A percentile compares a stretch with the other conserved stretches of the same genome.
phyloP scores from a whole-genome alignment of 2,113 vertebrate species.

The Trichechus manatus region DNA sequence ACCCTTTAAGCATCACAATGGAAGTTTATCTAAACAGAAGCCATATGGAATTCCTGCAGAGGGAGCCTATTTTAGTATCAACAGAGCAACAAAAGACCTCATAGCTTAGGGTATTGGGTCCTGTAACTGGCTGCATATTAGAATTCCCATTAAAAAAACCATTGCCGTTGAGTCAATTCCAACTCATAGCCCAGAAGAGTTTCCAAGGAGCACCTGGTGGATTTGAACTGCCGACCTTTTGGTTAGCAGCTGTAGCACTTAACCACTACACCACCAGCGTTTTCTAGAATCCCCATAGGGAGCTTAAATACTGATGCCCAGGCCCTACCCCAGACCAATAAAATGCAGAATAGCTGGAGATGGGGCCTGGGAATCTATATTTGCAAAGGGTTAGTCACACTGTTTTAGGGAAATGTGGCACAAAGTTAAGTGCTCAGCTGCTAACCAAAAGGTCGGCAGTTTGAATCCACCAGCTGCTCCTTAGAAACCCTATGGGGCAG shows the following conservation, averaged over 20 bases:
- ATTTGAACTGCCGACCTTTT: too few relatives aligned
- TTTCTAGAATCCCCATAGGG: not conserved
- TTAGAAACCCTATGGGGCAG: too few relatives aligned
- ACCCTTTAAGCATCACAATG: not conserved
- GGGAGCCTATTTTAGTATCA: not conserved
- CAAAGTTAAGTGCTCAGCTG: not conserved
- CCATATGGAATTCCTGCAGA: not conserved
- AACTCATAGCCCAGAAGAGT: too few relatives aligned
- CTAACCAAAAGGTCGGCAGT: too few relatives aligned
- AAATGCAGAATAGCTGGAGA: not conserved
- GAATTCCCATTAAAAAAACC: not conserved
- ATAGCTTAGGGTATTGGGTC: not conserved
- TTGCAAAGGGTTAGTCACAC: not conserved
- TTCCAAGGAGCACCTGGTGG: too few relatives aligned
- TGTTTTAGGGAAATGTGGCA: not conserved
- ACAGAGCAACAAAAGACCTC: not conserved
- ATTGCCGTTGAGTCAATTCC: too few relatives aligned
- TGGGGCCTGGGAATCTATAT: not conserved
- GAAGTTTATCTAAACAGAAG: slow-evolving; percentile 22
- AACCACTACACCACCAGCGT: too few relatives aligned
- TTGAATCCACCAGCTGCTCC: too few relatives aligned
- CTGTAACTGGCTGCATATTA: not conserved
- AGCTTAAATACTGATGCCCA: not conserved
- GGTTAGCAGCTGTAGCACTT: too few relatives aligned
- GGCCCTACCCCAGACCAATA: not conserved